Percentiles rank a stretch among this genome's conserved stretches.
phyloP scores from a whole-genome alignment of 2,888 invertebrate species.

The Troilus luridus region DNA sequence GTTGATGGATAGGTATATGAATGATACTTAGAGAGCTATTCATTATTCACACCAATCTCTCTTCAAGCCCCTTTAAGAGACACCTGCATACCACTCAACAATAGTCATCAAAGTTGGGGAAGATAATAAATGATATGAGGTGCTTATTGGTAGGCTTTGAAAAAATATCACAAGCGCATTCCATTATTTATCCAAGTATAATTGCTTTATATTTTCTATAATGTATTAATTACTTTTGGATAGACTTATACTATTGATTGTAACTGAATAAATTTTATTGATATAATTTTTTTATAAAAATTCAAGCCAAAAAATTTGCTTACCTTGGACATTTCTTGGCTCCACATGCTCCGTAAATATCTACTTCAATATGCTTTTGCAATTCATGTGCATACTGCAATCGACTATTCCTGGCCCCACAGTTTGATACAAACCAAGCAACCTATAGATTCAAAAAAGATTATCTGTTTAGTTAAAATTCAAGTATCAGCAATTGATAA shows the following conservation, averaged over 20 bases:
- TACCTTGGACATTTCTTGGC: slow-evolving; percentile 84
- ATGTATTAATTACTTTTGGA: not conserved
- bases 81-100: too few relatives aligned
- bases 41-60: too few relatives aligned
- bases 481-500: not conserved
- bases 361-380: slow-evolving; percentile 87
- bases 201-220: not conserved
- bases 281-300: not conserved
- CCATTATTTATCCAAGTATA: too few relatives aligned
- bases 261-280: not conserved
- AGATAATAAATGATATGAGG: too few relatives aligned
- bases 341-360: slow-evolving; percentile 94
- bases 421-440: slow-evolving; percentile 99
- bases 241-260: not conserved
- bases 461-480: not conserved
- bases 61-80: too few relatives aligned
- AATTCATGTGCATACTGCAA: slow-evolving; percentile 89
- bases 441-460: slow-evolving; percentile 72
- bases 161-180: too few relatives aligned
- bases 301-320: not conserved
- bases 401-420: slow-evolving; percentile 91
- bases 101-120: too few relatives aligned
- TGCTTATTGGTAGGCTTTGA: too few relatives aligned
- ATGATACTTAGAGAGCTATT: too few relatives aligned
- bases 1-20: too few relatives aligned